Conservation (phyloP, 2,113 vertebrate genomes). For the Turdus rufiventris region DNA sequence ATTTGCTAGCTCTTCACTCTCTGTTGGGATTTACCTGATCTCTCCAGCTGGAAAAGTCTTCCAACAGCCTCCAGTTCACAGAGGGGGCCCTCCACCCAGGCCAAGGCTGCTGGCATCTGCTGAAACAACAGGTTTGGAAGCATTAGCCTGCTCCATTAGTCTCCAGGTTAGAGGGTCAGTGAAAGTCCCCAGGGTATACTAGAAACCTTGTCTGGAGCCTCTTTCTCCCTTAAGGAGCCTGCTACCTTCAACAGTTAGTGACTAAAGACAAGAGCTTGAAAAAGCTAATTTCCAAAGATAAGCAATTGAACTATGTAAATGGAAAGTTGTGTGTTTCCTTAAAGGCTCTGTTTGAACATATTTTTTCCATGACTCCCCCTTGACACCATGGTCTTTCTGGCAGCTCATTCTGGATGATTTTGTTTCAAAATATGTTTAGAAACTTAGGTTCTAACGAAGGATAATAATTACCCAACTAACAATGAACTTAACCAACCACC, state of each 20-base stretch:
- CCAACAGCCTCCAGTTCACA: neutral
- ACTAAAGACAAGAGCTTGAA: neutral
- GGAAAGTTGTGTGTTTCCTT: neutral
- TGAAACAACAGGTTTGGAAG: neutral
- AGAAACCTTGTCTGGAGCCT: neutral
- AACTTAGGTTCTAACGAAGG: conserved; percentile 29
- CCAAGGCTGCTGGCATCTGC: neutral
- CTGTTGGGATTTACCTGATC: neutral
- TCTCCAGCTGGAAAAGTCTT: neutral
- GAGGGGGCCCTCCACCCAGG: neutral
- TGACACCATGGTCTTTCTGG: conserved; percentile 1
- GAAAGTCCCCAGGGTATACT: neutral
- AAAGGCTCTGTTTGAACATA: neutral
- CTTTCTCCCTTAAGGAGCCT: neutral
- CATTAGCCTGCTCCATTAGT: neutral
- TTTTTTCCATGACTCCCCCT: neutral
- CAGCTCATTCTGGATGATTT: conserved; percentile 2
- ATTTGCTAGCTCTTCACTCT: neutral
- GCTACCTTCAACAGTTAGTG: neutral
- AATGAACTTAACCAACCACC: conserved; percentile 39
- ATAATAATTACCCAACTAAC: conserved; percentile 45
- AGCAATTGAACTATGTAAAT: neutral
- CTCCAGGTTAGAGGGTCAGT: neutral
- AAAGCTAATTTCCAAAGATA: neutral
- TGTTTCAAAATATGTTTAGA: conserved; percentile 44